Conservation (phyloP, 1,140 invertebrate species). For the Drosophila subpulchrella region DNA sequence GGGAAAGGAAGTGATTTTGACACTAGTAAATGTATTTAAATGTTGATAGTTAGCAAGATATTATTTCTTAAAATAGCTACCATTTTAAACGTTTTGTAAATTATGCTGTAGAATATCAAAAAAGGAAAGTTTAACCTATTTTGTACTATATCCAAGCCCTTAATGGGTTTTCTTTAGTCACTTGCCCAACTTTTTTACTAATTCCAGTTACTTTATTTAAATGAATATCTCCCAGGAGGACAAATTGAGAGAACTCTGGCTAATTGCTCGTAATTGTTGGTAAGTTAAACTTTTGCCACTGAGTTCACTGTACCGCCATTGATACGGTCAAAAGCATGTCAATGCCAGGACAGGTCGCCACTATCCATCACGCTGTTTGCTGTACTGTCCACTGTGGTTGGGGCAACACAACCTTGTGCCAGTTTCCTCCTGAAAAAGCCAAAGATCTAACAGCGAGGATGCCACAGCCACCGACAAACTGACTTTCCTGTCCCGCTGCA, state of each 20-base stretch:
- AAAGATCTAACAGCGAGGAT: constrained; percentile 26
- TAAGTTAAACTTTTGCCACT: neutral
- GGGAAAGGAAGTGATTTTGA: neutral
- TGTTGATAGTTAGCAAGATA: neutral
- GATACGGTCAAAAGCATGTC: constrained; percentile 42
- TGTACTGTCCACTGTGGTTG: constrained; percentile 51
- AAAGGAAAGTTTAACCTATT: neutral
- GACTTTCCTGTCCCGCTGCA: constrained; percentile 61
- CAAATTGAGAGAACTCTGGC: neutral
- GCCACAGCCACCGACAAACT: constrained; percentile 31
- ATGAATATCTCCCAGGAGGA: neutral
- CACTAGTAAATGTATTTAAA: neutral
- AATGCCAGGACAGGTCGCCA: constrained; percentile 37
- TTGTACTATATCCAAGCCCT: neutral
- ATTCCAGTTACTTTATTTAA: constrained; percentile 1
- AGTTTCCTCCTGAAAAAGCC: constrained; percentile 27
- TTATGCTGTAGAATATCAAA: neutral
- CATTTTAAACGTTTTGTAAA: neutral
- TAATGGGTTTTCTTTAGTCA: neutral
- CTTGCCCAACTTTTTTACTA: neutral
- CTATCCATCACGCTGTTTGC: constrained; percentile 8
- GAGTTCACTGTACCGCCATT: constrained; percentile 23
- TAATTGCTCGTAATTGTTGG: constrained; percentile 28
- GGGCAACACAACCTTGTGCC: constrained; percentile 62
- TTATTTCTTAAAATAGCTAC: no score